Evolutionary conservation across 2,113 vertebrate species (phyloP).

Genomic region (Telmatochromis sp.): DNA sequence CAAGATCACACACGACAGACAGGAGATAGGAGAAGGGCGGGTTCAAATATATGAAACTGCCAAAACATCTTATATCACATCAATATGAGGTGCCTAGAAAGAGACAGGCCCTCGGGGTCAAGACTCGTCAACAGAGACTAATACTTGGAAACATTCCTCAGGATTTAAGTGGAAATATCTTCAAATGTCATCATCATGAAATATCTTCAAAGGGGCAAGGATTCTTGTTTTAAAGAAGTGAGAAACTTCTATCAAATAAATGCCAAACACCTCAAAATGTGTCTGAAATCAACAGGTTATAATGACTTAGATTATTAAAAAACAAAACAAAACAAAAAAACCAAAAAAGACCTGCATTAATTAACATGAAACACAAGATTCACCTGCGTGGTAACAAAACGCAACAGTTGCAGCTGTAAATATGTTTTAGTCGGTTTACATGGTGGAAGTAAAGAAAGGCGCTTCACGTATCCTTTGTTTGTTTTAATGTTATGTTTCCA

Average conservation of each 20-base stretch:
- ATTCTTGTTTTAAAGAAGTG: neutral
- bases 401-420: neutral
- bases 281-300: neutral
- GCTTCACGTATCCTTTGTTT: fast-evolving
- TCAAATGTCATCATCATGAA: neutral
- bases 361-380: neutral
- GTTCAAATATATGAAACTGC: neutral
- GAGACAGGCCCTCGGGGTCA: neutral
- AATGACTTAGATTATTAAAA: neutral
- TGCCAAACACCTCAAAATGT: neutral
- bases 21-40: neutral
- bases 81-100: neutral
- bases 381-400: neutral
- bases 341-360: neutral
- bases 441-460: neutral
- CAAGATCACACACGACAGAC: neutral
- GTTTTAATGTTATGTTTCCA: neutral
- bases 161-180: neutral
- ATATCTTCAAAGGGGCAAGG: neutral
- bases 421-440: neutral
- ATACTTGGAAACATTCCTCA: neutral
- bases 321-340: too few relatives aligned
- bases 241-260: neutral
- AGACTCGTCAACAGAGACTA: neutral
- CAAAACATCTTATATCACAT: neutral